phyloP scores from a whole-genome alignment of 2,888 invertebrate species.

The Nyleta sp. region DNA sequence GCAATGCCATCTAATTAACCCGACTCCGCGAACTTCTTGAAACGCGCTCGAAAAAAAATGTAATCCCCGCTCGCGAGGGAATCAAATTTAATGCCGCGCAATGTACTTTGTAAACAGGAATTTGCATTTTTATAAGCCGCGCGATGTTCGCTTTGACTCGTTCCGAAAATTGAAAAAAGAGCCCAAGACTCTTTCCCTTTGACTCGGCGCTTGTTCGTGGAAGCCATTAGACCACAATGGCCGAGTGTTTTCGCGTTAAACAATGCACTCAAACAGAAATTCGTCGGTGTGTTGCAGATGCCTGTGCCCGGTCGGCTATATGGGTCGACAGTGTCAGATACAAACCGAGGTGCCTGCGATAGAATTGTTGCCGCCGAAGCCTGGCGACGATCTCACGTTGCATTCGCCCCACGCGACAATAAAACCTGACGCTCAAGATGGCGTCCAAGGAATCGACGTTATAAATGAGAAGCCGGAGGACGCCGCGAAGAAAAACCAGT shows the following conservation, averaged over 20 bases:
- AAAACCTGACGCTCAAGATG: slow-evolving; percentile 47
- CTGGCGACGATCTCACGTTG: slow-evolving; percentile 49
- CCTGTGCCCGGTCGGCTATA: slow-evolving; percentile 89
- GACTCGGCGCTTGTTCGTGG: background rate
- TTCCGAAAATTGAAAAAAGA: slow-evolving; percentile 4
- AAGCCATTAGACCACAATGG: slow-evolving; percentile 9
- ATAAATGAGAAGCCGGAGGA: slow-evolving; percentile 60
- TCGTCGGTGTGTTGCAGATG: slow-evolving; percentile 83
- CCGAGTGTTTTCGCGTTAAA: slow-evolving; percentile 30
- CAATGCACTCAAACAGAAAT: slow-evolving; percentile 52
- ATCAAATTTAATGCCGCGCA: slow-evolving; percentile 28
- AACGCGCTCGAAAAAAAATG: slow-evolving; percentile 10
- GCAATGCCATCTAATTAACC: slow-evolving; percentile 16
- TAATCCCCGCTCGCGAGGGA: slow-evolving; percentile 17
- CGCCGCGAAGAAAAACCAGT: slow-evolving; percentile 59
- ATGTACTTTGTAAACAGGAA: slow-evolving; percentile 33
- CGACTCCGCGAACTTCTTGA: background rate
- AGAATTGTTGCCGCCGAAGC: slow-evolving; percentile 76
- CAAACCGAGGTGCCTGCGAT: slow-evolving; percentile 76
- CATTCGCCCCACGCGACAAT: slow-evolving; percentile 45
- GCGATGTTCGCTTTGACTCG: background rate
- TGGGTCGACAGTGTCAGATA: slow-evolving; percentile 90
- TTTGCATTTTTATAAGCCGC: slow-evolving; percentile 27
- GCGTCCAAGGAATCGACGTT: slow-evolving; percentile 51
- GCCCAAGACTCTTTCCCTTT: slow-evolving; percentile 5